Evolutionary conservation across 2,113 vertebrate genomes (phyloP), one percentile per base, ranked within the genome.

Genomic region (Poecilia latipinna): DNA sequence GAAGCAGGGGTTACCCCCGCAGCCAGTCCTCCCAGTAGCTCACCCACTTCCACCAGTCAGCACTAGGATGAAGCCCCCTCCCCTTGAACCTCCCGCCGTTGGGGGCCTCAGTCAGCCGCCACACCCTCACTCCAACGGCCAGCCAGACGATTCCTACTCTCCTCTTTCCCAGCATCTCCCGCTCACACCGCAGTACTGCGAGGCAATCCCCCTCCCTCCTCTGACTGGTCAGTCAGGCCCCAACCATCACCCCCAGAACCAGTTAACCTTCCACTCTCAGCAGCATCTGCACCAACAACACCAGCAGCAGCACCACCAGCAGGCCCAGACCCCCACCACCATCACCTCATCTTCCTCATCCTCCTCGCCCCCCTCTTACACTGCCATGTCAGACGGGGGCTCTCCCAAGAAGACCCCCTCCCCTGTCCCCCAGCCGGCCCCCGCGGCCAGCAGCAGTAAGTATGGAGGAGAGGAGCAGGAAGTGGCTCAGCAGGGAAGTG

Each of bases 401-500:
- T 89, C 94, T 77, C 93, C 95, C 93, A 95, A 94, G 96, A 95
- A 95, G 94, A 95, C 88, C 91, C 92, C 94, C 89, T 94, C 96
- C 94, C 95, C 95, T 88, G 89, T 93, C 90, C 95, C 95, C 94
- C 96, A 95, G 93, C 89, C 96, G 92, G 85, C 94, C 92, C 79
- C 83, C 68, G 86, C 92, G 92, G 90, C 93, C 93, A 93, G 88
- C 90, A 94, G 94, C 94, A 96, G 96, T 98, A 97, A 98, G 97
- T 98, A 96, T 94, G 88, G 88, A 89, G 85, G 82, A 90, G 82
- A 83, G 74, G 82, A 88, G 84, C 82, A 88, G 83, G 82, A 77
- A 74, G 85, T 84, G 72, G 84, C 89, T 88, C 75, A 81, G 37
- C 69, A 86, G 74, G 77, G 80, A 74, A 39, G 63, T 68, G 75